Evolutionary conservation across 2,888 invertebrate species (phyloP), one percentile per base, ranked within the genome.

Genomic region (Rotaria socialis): DNA sequence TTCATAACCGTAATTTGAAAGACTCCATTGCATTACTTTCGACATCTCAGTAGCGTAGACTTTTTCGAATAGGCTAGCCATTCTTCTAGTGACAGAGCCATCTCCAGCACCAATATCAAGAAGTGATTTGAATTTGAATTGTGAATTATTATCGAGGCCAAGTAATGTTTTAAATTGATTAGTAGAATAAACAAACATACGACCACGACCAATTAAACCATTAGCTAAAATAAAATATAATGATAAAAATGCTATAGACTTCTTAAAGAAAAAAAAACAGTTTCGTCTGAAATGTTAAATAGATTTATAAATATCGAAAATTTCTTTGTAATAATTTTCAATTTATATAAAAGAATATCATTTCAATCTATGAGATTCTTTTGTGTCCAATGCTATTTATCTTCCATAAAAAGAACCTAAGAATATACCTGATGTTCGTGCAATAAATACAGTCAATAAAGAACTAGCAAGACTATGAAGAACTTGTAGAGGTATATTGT

Each of bases 161-260:
- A 84, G 58, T 84, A 87, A 50, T 6, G 35, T 80, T 60, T 52
- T 74, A 89, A 96, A 94, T 90, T 97, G 97, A 16, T 93, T 92
- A 87, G 93, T 93, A 0, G 97, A 97, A 89, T 96, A 93, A 85
- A 98, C 96, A 92, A 96, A 97, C 98, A 98, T 98, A 1, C 96
- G 96, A 16, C 98, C 97, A 85, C 97, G 93, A 27, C 94, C 94
- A 24, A 97, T 92, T 92, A 94, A 93, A 85, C 95, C 95, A 93
- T 60, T 86, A 24, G 56, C 58, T 89, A 16, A 41, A 67, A 8
- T 56, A 24, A 24, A 10, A 24, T 35, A 2, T 35, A 35, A 35
- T 35, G 35, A 35, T 35, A 35, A 35, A 35, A 35, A 35, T 35
- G 35, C 35, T 19, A 27, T n/a, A 11, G 16, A 60, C 11, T 11